These are phyloP conservation scores for Elephantulus edwardii DNA, from an alignment of 2,113 vertebrate species.

Conservation along the genomic window DNA sequence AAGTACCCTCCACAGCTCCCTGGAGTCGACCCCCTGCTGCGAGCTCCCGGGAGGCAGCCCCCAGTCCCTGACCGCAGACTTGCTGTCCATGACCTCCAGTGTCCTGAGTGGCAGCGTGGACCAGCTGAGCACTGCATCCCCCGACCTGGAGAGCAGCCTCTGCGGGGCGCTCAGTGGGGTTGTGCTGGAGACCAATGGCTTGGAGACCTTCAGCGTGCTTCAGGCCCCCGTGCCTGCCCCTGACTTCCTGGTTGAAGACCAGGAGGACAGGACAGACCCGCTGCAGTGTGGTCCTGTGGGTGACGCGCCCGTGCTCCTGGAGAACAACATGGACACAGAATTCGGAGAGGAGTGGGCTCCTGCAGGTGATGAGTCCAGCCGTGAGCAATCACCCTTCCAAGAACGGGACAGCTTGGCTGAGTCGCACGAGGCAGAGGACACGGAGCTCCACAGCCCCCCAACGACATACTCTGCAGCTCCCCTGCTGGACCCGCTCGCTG, in stretches of 20 bases:
- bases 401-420: slow-evolving; percentile 48
- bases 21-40: slow-evolving; percentile 82
- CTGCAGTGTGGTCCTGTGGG: slow-evolving; percentile 16
- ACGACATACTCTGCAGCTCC: slow-evolving; percentile 52
- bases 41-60: slow-evolving; percentile 85
- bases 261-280: background rate
- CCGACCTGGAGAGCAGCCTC: slow-evolving; percentile 81
- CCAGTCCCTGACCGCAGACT: slow-evolving; percentile 85
- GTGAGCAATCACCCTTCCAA: background rate
- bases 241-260: slow-evolving; percentile 38
- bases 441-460: slow-evolving; percentile 12
- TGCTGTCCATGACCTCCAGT: slow-evolving; percentile 85
- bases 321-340: slow-evolving; percentile 10
- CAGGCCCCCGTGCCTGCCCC: slow-evolving; percentile 73
- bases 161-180: slow-evolving; percentile 67
- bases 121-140: slow-evolving; percentile 83
- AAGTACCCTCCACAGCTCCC: slow-evolving; percentile 73
- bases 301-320: background rate
- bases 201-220: slow-evolving; percentile 78
- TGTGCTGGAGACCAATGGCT: slow-evolving; percentile 73
- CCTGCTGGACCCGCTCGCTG: background rate
- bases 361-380: accelerated
- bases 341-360: background rate
- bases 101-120: slow-evolving; percentile 85
- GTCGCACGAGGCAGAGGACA: background rate